Evolutionary conservation across 2,797 vertebrate genomes (phyloP), one percentile per base, ranked within the genome.

Genomic region (Chelidonichthys spinosus): DNA sequence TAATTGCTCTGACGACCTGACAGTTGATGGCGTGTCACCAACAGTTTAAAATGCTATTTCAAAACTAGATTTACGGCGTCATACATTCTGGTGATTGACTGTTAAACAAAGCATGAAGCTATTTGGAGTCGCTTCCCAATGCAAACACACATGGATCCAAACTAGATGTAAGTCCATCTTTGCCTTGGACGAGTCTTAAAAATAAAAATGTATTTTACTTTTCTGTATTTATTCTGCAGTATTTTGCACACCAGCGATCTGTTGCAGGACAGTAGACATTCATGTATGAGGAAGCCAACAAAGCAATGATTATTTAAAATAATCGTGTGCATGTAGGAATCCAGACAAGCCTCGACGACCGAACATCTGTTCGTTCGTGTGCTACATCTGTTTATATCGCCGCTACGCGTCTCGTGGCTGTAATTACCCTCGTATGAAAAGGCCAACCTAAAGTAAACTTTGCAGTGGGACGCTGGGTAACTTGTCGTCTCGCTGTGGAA

Each of bases 191-290:
- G 60, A 55, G 8, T 58, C 15, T 4, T 7, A 17, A 44, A 50
- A 47, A 47, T 52, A 36, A 1, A 63, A 13, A 54, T 6, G 18
- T 67, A 9, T 61, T 63, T 71, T 47, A 32, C 40, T 36, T 53
- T 67, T 43, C 15, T 65, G 25, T 47, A 64, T 33, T 40, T 36
- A 56, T 67, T 43, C n/a, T 65, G 25, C 50, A 64, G 64, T 40
- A 47, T 66, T 77, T 75, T 73, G 42, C 42, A 68, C 9, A 44
- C 15, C 44, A 17, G 50, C 56, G 61, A 64, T 89, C 79, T 87
- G 88, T 63, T 86, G 69, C 50, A 32, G 69, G 69, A 54, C 54
- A 76, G 49, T 71, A 71, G 58, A 61, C 36, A 55, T 75, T 84
- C 65, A 72, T 59, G 50, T 44, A 56, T 33, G 60, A 81, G 15